These are phyloP conservation scores for Nesoenas mayeri DNA, from an alignment of 2,113 vertebrate species.

Conservation along the genomic window DNA sequence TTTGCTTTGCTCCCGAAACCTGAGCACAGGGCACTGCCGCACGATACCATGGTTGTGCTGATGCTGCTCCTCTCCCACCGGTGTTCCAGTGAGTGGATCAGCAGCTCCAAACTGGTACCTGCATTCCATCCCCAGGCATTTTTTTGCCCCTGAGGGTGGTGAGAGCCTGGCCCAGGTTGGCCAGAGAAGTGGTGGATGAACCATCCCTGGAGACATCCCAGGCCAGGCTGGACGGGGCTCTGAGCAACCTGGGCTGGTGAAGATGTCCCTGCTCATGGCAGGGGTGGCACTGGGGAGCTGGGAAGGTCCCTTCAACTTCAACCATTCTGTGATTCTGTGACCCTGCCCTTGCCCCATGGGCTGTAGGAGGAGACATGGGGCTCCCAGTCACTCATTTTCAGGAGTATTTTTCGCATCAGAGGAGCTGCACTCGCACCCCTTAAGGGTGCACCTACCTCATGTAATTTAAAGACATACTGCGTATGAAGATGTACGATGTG, in stretches of 20 bases:
- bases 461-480: accelerated
- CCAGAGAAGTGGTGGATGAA: too few relatives aligned
- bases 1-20: neutral
- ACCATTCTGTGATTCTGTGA: too few relatives aligned
- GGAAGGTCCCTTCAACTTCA: too few relatives aligned
- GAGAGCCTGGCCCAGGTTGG: too few relatives aligned
- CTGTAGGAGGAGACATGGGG: neutral
- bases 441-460: neutral
- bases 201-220: too few relatives aligned
- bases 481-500: accelerated
- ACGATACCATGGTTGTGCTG: accelerated
- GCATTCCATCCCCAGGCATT: neutral
- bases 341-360: neutral
- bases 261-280: too few relatives aligned
- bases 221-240: too few relatives aligned
- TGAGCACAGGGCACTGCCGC: accelerated
- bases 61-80: neutral
- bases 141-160: too few relatives aligned
- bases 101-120: neutral
- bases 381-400: neutral
- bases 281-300: too few relatives aligned
- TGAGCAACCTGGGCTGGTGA: too few relatives aligned
- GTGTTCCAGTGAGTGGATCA: neutral
- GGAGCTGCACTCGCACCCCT: neutral
- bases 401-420: neutral